A percentile compares a stretch with the other conserved stretches of the same genome.
These are phyloP conservation scores for Rhinoderma darwinii DNA, from an alignment of 2,113 vertebrate species.

Conservation along the genomic window DNA sequence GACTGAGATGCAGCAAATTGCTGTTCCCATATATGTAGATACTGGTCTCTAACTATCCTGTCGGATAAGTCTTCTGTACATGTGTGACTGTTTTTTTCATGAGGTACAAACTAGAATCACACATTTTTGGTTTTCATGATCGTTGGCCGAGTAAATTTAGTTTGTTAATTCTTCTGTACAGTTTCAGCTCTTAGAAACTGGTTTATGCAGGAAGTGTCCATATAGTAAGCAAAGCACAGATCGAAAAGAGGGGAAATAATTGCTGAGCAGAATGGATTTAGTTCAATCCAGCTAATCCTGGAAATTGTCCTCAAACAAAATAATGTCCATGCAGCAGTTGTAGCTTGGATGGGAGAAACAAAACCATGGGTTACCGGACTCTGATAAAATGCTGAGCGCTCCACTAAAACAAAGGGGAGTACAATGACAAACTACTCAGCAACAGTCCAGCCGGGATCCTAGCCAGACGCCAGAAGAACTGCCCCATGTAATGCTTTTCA, in stretches of 20 bases:
- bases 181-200: not conserved
- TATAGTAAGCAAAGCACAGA: not conserved
- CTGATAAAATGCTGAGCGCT: not conserved
- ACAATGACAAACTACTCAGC: slow-evolving; percentile 12
- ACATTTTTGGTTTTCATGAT: too few relatives aligned
- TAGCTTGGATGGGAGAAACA: not conserved
- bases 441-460: not conserved
- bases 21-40: too few relatives aligned
- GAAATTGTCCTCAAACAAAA: slow-evolving; percentile 9
- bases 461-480: not conserved
- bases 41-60: too few relatives aligned
- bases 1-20: too few relatives aligned
- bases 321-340: slow-evolving; percentile 41
- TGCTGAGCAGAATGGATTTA: slow-evolving; percentile 28
- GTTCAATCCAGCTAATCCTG: slow-evolving; percentile 34
- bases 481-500: not conserved
- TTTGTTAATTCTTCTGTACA: not conserved
- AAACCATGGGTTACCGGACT: not conserved
- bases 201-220: not conserved
- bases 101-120: too few relatives aligned
- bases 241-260: not conserved
- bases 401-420: not conserved
- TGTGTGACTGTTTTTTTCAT: too few relatives aligned
- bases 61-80: too few relatives aligned
- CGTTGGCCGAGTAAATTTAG: not conserved